A percentile compares a stretch with the other conserved stretches of the same genome.
Conservation (phyloP, 2,797 vertebrate species). For the Echiichthys vipera region DNA sequence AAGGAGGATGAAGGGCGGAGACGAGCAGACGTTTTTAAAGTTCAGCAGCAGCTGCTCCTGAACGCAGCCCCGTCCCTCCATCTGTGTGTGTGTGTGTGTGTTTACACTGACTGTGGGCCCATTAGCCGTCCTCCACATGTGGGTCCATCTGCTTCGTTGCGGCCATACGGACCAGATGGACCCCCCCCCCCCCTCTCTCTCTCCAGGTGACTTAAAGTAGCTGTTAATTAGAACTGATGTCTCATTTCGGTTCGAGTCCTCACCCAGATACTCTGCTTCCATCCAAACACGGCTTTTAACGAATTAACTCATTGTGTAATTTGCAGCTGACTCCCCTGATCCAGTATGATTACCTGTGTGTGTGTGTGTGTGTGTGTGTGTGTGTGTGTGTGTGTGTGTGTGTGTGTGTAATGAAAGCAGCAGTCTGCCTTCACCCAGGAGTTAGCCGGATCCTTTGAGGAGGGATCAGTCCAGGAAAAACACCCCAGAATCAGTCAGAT, state of each 20-base stretch:
- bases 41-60: constrained; percentile 52
- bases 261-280: constrained; percentile 2
- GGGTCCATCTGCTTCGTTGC: constrained; percentile 70
- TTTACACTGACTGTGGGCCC: constrained; percentile 37
- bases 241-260: constrained; percentile 60
- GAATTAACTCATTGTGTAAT: constrained; percentile 52
- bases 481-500: constrained; percentile 13
- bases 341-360: background rate
- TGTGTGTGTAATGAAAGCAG: constrained; percentile 10
- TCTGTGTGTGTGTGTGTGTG: constrained; percentile 41
- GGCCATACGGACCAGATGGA: constrained; percentile 51
- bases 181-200: background rate
- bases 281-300: constrained; percentile 53
- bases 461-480: background rate
- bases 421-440: constrained; percentile 11
- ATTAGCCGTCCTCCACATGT: constrained; percentile 62
- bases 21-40: constrained; percentile 14
- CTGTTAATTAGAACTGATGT: constrained; percentile 69
- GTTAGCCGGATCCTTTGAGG: constrained; percentile 1
- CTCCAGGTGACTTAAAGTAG: constrained; percentile 65
- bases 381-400: background rate
- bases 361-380: constrained; percentile 1
- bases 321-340: constrained; percentile 16
- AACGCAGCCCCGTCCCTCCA: constrained; percentile 34
- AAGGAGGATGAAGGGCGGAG: constrained; percentile 8